Conservation (phyloP, 2,797 vertebrate species). For the Tadarida brasiliensis region DNA sequence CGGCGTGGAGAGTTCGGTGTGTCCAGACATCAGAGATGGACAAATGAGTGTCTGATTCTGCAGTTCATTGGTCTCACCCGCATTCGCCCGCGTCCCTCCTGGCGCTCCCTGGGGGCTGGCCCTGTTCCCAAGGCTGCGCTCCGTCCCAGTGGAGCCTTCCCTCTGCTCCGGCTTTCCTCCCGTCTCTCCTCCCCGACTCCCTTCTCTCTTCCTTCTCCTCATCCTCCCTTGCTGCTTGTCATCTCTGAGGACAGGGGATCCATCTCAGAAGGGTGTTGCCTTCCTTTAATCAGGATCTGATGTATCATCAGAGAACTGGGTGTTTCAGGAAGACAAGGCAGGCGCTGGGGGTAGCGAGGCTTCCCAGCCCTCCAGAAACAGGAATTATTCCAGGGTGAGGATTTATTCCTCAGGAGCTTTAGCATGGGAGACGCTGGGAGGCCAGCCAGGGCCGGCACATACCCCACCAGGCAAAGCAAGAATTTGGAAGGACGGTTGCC, state of each 20-base stretch:
- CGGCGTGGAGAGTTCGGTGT: background rate
- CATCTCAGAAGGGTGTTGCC: slow-evolving; percentile 56
- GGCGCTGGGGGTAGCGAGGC: slow-evolving; percentile 74
- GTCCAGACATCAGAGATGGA: slow-evolving; percentile 72
- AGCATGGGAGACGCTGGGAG: slow-evolving; percentile 62
- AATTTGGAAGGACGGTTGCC: slow-evolving; percentile 56
- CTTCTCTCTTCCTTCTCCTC: background rate
- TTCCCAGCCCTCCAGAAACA: slow-evolving; percentile 80
- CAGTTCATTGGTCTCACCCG: slow-evolving; percentile 71
- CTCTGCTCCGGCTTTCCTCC: background rate
- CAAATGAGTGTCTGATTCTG: slow-evolving; percentile 65
- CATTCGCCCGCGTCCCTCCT: slow-evolving; percentile 62
- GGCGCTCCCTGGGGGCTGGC: slow-evolving; percentile 53
- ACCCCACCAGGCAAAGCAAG: slow-evolving; percentile 60
- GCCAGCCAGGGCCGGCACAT: slow-evolving; percentile 60
- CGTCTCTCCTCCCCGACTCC: background rate
- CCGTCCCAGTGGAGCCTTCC: background rate
- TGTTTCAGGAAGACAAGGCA: slow-evolving; percentile 73
- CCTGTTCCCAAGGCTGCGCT: slow-evolving; percentile 23
- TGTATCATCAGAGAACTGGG: slow-evolving; percentile 71
- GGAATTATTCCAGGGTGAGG: slow-evolving; percentile 59
- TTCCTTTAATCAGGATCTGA: slow-evolving; percentile 76
- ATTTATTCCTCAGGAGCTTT: slow-evolving; percentile 79
- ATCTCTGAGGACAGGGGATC: slow-evolving; percentile 68
- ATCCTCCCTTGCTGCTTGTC: slow-evolving; percentile 35